Evolutionary conservation across 2,888 invertebrate genomes (phyloP).

Genomic region (Drosophila atripex): DNA sequence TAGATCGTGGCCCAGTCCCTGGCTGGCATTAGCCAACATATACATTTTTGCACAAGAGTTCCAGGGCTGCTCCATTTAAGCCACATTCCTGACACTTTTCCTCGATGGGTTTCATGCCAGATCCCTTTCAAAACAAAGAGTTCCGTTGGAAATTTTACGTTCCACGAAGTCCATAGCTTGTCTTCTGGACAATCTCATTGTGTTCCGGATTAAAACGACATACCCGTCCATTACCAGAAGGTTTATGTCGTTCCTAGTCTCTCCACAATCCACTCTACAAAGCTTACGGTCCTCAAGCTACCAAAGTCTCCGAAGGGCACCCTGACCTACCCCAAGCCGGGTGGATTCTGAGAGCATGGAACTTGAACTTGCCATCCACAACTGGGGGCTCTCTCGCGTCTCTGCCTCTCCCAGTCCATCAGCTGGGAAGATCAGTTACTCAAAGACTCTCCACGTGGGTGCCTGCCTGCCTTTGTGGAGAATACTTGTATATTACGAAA

Average conservation of each 20-base stretch:
- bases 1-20: slow-evolving; percentile 2
- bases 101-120: not conserved
- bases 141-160: too few relatives aligned
- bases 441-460: slow-evolving; percentile 20
- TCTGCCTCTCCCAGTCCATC: not conserved
- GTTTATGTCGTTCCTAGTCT: too few relatives aligned
- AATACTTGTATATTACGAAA: not conserved
- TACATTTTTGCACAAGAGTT: not conserved
- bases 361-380: not conserved
- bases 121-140: too few relatives aligned
- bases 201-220: too few relatives aligned
- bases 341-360: not conserved
- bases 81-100: not conserved
- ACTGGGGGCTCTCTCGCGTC: not conserved
- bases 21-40: not conserved
- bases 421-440: slow-evolving; percentile 1
- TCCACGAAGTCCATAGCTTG: too few relatives aligned
- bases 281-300: not conserved
- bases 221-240: too few relatives aligned
- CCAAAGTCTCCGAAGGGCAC: not conserved
- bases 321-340: not conserved
- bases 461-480: not conserved
- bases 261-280: not conserved
- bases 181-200: too few relatives aligned
- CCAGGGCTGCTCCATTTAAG: not conserved